Base-by-base conservation (phyloP, 1,140 invertebrate species). In the Brachystomella parvula region DNA sequence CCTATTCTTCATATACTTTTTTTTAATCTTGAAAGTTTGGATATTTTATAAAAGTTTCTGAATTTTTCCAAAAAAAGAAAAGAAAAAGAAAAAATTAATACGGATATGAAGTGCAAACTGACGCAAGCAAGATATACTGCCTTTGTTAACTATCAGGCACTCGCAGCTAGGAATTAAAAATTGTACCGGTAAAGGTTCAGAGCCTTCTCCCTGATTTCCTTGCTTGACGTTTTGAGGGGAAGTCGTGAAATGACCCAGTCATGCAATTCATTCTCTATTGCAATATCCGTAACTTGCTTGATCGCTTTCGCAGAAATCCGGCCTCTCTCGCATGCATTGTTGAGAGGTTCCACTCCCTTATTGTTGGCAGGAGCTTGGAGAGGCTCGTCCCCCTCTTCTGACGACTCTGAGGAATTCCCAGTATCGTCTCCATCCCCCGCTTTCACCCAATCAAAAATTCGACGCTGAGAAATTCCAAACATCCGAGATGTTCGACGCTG, bases 391-490 rank as follows among this genome's bases (percentile, higher is more conserved):
- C 6, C 49, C 3, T 6, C 3, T 31, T 19, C 24, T 60, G 35
- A 56, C 29, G 56, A 64, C 21, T 57, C 30, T 24, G 31, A 57
- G 3, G n/a, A 21, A 17, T 56, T 24, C 24, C 31, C 29, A 2
- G 29, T 21, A 28, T 44, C 3, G 3, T 53, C 33, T 44, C 26
- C 29, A 35, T 56, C 47, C 17, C 28, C 49, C 19, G 59, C 56
- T 65, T 60, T 65, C 12, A 71, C 32, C 76, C 76, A 77, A 17
- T 76, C 75, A 53, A 68, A 73, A 1, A 77, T 71, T 30, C 75
- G 62, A 61, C 71, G 74, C 32, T 76, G 66, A 32, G 73, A 73
- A 24, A 77, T 69, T 47, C 63, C 39, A 69, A 77, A 75, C 15
- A 75, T 39, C 17, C 69, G 49, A 15, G 73, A 67, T 0, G 73